Evolutionary conservation across 2,797 vertebrate genomes (phyloP).

Genomic region (Myotis daubentonii): DNA sequence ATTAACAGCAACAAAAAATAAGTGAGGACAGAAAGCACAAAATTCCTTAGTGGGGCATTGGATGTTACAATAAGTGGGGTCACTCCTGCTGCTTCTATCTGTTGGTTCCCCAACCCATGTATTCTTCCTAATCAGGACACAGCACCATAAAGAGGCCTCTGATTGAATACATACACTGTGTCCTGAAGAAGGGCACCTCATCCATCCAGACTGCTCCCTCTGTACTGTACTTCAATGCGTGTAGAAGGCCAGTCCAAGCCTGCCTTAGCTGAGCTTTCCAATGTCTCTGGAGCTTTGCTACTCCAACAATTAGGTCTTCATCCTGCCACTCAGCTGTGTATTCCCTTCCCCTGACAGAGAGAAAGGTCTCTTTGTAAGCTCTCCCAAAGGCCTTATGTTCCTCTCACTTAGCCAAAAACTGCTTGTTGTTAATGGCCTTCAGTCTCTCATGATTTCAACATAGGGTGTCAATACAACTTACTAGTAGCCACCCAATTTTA

Average conservation of each 20-base stretch:
- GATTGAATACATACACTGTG: not conserved
- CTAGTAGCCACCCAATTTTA: not conserved
- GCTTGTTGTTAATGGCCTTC: not conserved
- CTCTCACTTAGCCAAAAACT: conserved; percentile 43
- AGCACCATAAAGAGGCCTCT: not conserved
- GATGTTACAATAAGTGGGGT: not conserved
- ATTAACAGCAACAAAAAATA: no score
- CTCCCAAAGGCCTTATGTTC: not conserved
- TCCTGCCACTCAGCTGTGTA: conserved; percentile 24
- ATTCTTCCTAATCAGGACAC: not conserved
- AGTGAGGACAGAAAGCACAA: not conserved
- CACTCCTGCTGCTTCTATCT: not conserved
- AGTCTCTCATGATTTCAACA: conserved; percentile 24
- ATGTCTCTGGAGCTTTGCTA: not conserved
- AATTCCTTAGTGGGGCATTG: not conserved
- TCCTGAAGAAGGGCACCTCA: not conserved
- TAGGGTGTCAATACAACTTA: not conserved
- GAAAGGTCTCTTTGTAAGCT: conserved; percentile 47
- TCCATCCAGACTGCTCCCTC: not conserved
- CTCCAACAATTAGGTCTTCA: conserved; percentile 56
- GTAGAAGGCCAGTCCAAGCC: not conserved
- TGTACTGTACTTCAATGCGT: not conserved
- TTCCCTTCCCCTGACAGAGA: conserved; percentile 20
- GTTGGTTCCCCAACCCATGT: not conserved
- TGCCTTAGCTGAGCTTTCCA: conserved; percentile 1